Evolutionary conservation across 2,797 vertebrate species (phyloP).

Genomic region (Xiphophorus birchmanni): DNA sequence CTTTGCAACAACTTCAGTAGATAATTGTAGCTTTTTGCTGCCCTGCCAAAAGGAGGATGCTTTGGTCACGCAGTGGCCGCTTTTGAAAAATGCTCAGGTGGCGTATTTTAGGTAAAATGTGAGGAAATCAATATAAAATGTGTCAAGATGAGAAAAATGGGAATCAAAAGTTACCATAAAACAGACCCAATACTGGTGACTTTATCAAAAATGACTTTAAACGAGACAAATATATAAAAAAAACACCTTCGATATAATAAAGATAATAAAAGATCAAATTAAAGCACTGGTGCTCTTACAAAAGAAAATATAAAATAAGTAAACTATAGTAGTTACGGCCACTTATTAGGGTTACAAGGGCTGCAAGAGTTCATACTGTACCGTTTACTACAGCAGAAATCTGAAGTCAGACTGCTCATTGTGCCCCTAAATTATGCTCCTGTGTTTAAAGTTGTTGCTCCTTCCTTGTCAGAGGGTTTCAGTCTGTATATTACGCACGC

Average conservation of each 20-base stretch:
- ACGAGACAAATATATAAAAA: slow-evolving; percentile 38
- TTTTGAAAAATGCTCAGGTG: background rate
- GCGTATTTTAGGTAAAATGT: background rate
- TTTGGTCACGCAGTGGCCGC: background rate
- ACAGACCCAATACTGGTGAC: background rate
- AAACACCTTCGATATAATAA: slow-evolving; percentile 12
- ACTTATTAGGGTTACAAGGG: background rate
- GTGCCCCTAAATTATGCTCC: background rate
- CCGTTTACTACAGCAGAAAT: background rate
- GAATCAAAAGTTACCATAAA: background rate
- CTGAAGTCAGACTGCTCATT: background rate
- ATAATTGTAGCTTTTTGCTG: background rate
- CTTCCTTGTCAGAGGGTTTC: background rate
- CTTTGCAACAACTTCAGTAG: background rate
- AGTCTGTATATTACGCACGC: background rate
- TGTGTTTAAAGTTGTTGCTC: background rate
- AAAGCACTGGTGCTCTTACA: background rate
- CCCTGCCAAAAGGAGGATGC: background rate
- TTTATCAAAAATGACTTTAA: slow-evolving; percentile 53
- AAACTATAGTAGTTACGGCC: background rate
- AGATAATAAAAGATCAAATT: slow-evolving; percentile 13
- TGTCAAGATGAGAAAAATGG: background rate
- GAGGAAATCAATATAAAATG: background rate
- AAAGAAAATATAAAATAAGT: background rate
- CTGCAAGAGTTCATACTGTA: background rate